Conservation (phyloP, 30 jellyfish, hydroid and myxozoan species). For the Cassiopea xamachana region DNA sequence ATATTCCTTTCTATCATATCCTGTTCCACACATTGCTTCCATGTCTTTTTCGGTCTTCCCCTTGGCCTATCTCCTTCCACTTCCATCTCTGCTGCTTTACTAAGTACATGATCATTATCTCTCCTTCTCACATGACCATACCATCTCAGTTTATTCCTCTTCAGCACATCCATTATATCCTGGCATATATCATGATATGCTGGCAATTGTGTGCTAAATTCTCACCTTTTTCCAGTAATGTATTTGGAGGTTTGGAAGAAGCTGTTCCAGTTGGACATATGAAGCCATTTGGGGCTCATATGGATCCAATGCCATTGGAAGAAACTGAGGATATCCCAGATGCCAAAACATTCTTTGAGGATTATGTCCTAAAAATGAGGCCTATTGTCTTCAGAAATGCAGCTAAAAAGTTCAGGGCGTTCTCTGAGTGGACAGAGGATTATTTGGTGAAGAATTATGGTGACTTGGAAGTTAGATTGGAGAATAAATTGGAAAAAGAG, state of each 20-base stretch:
- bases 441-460: conserved; percentile 62
- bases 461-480: conserved; percentile 70
- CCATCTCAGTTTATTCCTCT: too few relatives aligned
- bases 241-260: conserved; percentile 34
- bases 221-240: neutral
- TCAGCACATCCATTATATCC: too few relatives aligned
- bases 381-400: conserved; percentile 76
- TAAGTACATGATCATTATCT: too few relatives aligned
- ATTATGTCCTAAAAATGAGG: conserved; percentile 56
- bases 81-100: too few relatives aligned
- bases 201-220: too few relatives aligned
- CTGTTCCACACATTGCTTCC: too few relatives aligned
- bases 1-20: too few relatives aligned
- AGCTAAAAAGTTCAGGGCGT: conserved; percentile 71
- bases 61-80: too few relatives aligned
- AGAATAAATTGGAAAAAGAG: conserved; percentile 62
- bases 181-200: too few relatives aligned
- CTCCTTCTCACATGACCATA: too few relatives aligned
- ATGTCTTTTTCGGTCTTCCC: too few relatives aligned
- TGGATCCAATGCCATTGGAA: conserved; percentile 64
- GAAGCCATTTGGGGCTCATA: conserved; percentile 81
- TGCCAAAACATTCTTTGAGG: conserved; percentile 65
- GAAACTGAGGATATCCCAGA: conserved; percentile 73
- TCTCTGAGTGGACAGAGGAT: conserved; percentile 71
- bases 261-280: conserved; percentile 69